Conservation (phyloP, 2,797 vertebrate genomes). For the Leuciscus waleckii region DNA sequence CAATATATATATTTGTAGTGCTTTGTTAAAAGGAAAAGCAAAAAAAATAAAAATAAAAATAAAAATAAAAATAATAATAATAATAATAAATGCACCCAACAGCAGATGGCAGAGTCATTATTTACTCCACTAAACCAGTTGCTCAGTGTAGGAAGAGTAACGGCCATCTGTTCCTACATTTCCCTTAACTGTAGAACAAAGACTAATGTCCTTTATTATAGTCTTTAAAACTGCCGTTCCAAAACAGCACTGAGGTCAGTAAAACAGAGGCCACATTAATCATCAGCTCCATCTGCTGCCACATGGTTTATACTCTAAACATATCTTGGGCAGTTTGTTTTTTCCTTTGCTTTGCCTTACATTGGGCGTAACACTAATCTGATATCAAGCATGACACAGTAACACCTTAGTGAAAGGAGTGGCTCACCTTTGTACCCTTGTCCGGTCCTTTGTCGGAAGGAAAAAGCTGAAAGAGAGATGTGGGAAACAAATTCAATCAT, state of each 20-base stretch:
- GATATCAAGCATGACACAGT: conserved; percentile 24
- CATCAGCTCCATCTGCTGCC: conserved; percentile 8
- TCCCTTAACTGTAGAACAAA: conserved; percentile 36
- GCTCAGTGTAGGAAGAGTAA: conserved; percentile 45
- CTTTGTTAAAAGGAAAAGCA: too few relatives aligned
- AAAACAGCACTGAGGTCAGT: conserved; percentile 29
- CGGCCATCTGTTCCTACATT: conserved; percentile 42
- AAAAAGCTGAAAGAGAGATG: conserved; percentile 85
- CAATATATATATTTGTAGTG: too few relatives aligned
- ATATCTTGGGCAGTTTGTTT: not conserved
- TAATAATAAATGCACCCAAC: conserved; percentile 20
- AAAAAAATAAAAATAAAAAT: too few relatives aligned
- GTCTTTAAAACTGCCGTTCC: not conserved
- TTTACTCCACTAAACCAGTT: conserved; percentile 52
- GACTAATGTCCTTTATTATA: conserved; percentile 27
- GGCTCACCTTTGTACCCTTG: conserved; percentile 92
- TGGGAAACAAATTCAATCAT: conserved; percentile 63
- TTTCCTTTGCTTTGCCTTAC: conserved; percentile 9
- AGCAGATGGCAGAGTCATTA: conserved; percentile 64
- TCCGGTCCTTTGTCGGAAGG: conserved; percentile 93
- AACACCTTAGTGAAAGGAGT: conserved; percentile 5
- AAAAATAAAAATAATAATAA: too few relatives aligned
- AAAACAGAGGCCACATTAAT: conserved; percentile 5
- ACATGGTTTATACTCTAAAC: not conserved
- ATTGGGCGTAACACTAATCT: conserved; percentile 5